Evolutionary conservation across 2,888 invertebrate species (phyloP).

Genomic region (Selenia dentaria): DNA sequence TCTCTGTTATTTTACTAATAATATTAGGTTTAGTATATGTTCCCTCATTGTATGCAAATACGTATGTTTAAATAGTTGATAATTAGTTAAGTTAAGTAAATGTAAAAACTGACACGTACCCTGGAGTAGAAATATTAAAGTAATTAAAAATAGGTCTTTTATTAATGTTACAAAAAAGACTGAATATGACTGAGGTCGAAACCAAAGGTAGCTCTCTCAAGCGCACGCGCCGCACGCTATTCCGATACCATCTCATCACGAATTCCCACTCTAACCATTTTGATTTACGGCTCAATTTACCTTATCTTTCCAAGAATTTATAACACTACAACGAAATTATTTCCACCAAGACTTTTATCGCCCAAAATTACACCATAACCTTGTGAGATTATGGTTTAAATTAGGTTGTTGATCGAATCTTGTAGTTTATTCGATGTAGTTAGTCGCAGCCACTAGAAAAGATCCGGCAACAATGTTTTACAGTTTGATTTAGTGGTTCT

Average conservation of each 20-base stretch:
- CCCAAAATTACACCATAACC: background rate
- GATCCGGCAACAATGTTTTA: slow-evolving; percentile 30
- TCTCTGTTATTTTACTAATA: too few relatives aligned
- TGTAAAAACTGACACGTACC: too few relatives aligned
- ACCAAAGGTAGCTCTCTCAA: slow-evolving; percentile 23
- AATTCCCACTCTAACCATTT: slow-evolving; percentile 39
- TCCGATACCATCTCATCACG: slow-evolving; percentile 37
- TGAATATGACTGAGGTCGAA: too few relatives aligned
- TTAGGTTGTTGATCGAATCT: background rate
- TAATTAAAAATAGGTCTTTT: too few relatives aligned
- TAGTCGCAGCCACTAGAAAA: slow-evolving; percentile 19
- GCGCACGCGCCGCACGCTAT: slow-evolving; percentile 39
- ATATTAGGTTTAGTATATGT: too few relatives aligned
- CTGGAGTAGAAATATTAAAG: too few relatives aligned
- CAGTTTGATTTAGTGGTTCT: slow-evolving; percentile 18
- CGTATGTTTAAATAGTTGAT: too few relatives aligned
- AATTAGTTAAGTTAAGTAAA: too few relatives aligned
- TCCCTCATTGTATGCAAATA: too few relatives aligned
- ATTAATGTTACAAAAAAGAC: too few relatives aligned
- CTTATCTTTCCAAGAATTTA: slow-evolving; percentile 30
- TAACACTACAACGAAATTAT: slow-evolving; percentile 29
- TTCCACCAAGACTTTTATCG: slow-evolving; percentile 7
- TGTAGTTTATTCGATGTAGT: slow-evolving; percentile 12
- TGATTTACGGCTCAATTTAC: slow-evolving; percentile 45
- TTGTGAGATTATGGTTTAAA: slow-evolving; percentile 3